phyloP scores from a whole-genome alignment of 2,888 invertebrate species.

The Beris morrisii region DNA sequence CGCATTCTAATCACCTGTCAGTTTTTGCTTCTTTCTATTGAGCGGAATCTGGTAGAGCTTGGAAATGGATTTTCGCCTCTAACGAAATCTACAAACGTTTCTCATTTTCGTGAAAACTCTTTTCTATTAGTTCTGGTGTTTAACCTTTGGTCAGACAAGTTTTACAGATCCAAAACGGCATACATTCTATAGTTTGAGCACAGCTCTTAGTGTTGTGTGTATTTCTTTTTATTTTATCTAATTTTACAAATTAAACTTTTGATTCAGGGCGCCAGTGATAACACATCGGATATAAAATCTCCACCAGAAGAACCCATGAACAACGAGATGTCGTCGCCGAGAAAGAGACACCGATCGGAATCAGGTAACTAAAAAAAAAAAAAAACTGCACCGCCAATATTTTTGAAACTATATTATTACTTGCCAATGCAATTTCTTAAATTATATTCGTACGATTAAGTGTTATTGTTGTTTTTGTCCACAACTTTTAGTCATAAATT shows the following conservation, averaged over 20 bases:
- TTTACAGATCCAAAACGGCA: too few relatives aligned
- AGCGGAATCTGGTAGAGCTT: too few relatives aligned
- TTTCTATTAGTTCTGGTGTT: too few relatives aligned
- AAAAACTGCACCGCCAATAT: neutral
- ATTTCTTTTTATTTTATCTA: too few relatives aligned
- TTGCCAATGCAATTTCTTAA: neutral
- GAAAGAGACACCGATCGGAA: conserved; percentile 37
- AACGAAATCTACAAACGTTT: too few relatives aligned
- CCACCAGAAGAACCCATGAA: conserved; percentile 35
- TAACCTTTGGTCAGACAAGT: too few relatives aligned
- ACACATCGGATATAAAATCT: conserved; percentile 27
- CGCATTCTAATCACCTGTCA: too few relatives aligned
- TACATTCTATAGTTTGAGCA: too few relatives aligned
- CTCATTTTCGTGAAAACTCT: too few relatives aligned
- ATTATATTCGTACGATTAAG: neutral
- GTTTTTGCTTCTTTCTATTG: too few relatives aligned
- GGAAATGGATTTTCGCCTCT: too few relatives aligned
- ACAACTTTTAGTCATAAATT: neutral
- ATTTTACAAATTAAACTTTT: neutral
- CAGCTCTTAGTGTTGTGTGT: too few relatives aligned
- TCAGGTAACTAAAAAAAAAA: conserved; percentile 36
- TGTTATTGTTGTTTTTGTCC: neutral
- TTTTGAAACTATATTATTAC: neutral
- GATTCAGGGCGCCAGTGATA: conserved; percentile 37
- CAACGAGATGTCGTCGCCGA: conserved; percentile 31